phyloP scores from a whole-genome alignment of 1,140 invertebrate genomes.

The Schlechtendalia chinensis region DNA sequence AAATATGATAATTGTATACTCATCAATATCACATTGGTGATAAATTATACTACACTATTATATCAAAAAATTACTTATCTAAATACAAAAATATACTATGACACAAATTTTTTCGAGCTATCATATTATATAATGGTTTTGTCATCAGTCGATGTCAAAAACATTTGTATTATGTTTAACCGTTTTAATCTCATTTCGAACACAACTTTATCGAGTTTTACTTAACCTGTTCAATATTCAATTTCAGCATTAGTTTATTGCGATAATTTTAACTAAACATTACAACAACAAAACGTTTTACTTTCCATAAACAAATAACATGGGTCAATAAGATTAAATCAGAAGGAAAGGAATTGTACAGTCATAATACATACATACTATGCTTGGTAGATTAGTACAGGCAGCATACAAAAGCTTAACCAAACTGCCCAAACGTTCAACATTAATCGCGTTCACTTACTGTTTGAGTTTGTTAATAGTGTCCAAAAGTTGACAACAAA shows the following conservation, averaged over 20 bases:
- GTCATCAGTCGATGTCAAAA: too few species aligned
- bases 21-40: too few species aligned
- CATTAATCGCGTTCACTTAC: background rate
- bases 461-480: constrained; percentile 2
- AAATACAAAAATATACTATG: too few species aligned
- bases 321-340: background rate
- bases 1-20: too few species aligned
- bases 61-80: too few species aligned
- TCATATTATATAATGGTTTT: too few species aligned
- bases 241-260: background rate
- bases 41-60: too few species aligned
- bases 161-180: too few species aligned
- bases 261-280: background rate
- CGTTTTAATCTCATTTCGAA: background rate
- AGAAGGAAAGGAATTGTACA: background rate
- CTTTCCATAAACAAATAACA: background rate
- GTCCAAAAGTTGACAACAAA: background rate
- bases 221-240: background rate
- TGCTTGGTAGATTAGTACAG: background rate
- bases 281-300: background rate
- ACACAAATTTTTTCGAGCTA: too few species aligned
- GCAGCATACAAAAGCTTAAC: background rate
- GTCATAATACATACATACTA: background rate
- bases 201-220: background rate
- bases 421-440: background rate